Evolutionary conservation across 2,888 invertebrate species (phyloP).

Genomic region (Therioaphis trifolii): DNA sequence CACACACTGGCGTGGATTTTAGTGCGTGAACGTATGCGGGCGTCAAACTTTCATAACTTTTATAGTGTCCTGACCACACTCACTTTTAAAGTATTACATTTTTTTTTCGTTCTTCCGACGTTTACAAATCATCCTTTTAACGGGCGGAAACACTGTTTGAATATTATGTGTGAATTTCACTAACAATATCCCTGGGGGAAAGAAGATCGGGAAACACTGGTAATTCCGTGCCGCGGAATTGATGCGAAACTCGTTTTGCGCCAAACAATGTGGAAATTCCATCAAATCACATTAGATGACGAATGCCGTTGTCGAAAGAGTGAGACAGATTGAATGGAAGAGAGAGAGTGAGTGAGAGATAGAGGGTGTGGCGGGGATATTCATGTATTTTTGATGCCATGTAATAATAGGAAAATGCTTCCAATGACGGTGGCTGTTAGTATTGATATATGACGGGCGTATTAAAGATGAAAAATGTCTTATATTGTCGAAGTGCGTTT

Average conservation of each 20-base stretch:
- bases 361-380: not conserved
- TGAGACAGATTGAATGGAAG: not conserved
- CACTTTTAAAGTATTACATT: constrained; percentile 5
- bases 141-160: constrained; percentile 13
- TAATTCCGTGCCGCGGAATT: constrained; percentile 35
- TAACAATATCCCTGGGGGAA: constrained; percentile 32
- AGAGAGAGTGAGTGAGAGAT: not conserved
- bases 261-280: constrained; percentile 56
- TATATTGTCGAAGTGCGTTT: not conserved
- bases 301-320: constrained; percentile 9
- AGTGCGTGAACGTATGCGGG: too few species aligned
- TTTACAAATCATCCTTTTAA: constrained; percentile 38
- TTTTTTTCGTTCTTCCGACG: not conserved
- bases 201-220: constrained; percentile 12
- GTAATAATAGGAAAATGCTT: constrained; percentile 55
- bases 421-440: not conserved
- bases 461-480: constrained; percentile 43
- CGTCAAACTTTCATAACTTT: too few species aligned
- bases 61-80: too few species aligned
- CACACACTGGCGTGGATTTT: too few species aligned
- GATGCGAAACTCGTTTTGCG: constrained; percentile 50
- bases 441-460: constrained; percentile 9
- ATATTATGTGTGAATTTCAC: constrained; percentile 26
- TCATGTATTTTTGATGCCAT: constrained; percentile 43
- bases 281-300: constrained; percentile 60